A percentile compares a stretch with the other conserved stretches of the same genome.
Conservation (phyloP, 2,888 invertebrate genomes). For the Chrysomela aeneicollis region DNA sequence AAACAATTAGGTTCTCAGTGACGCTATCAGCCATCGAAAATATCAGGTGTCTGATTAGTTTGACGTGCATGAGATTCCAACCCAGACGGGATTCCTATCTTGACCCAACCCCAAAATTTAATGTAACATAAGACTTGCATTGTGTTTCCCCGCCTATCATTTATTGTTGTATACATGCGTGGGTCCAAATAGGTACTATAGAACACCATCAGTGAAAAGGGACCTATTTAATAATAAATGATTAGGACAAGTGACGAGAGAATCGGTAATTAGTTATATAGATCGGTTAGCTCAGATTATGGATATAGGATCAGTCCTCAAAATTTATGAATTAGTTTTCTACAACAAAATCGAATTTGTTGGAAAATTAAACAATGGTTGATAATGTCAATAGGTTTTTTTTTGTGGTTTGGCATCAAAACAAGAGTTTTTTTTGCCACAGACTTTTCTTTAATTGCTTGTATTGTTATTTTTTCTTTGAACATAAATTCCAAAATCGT, state of each 20-base stretch:
- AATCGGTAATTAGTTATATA: not conserved
- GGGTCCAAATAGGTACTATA: conserved; percentile 1
- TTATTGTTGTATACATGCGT: conserved; percentile 1
- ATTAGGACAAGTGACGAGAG: conserved; percentile 1
- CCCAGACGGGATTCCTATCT: not conserved
- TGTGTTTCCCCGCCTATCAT: conserved; percentile 7
- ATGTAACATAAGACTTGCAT: conserved; percentile 3
- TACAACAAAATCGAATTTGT: too few relatives aligned
- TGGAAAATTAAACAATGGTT: too few relatives aligned
- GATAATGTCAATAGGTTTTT: too few relatives aligned
- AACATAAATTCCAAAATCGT: too few relatives aligned
- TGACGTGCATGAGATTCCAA: not conserved
- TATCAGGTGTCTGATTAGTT: conserved; percentile 5
- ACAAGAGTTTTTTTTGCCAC: too few relatives aligned
- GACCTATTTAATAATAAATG: not conserved
- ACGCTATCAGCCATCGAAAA: not conserved
- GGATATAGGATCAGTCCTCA: too few relatives aligned
- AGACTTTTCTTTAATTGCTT: too few relatives aligned
- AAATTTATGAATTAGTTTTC: too few relatives aligned
- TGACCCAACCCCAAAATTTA: conserved; percentile 1
- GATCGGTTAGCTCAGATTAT: too few relatives aligned
- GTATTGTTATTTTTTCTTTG: too few relatives aligned
- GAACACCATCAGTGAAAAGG: not conserved
- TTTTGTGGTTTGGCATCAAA: too few relatives aligned
- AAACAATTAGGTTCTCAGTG: not conserved